Evolutionary conservation across 2,888 invertebrate genomes (phyloP).

Genomic region (Neoitamus cyanurus): DNA sequence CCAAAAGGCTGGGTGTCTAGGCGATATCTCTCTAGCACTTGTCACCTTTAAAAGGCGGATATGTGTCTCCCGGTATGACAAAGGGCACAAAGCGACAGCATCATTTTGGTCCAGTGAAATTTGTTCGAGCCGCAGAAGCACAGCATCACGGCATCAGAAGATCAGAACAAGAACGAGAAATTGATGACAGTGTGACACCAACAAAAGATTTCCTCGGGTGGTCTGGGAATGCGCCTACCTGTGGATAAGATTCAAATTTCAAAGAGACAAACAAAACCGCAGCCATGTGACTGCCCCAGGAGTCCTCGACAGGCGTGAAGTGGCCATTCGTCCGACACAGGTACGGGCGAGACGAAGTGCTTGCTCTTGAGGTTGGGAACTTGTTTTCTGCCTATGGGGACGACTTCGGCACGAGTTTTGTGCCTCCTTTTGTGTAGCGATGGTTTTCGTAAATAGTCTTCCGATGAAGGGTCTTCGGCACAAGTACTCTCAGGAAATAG

Average conservation of each 20-base stretch:
- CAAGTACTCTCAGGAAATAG: neutral
- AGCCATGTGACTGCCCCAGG: neutral
- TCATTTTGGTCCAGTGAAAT: neutral
- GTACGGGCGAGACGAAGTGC: neutral
- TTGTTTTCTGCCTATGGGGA: neutral
- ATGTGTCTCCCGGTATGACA: neutral
- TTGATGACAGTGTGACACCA: neutral
- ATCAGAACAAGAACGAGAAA: neutral
- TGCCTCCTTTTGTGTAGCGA: neutral
- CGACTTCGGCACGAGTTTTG: neutral
- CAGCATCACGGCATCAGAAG: neutral
- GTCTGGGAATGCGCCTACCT: neutral
- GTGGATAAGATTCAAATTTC: neutral
- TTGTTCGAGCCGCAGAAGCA: neutral
- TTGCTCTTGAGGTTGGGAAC: neutral
- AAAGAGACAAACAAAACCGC: neutral
- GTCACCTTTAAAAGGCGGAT: neutral
- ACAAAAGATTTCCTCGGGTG: neutral
- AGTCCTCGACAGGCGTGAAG: neutral
- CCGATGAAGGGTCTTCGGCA: neutral
- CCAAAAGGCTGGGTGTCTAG: neutral
- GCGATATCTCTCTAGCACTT: neutral
- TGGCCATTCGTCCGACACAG: neutral
- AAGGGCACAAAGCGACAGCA: neutral
- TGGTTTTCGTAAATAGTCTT: neutral